Percentiles rank a stretch among this genome's conserved stretches.
Evolutionary conservation across 2,888 invertebrate genomes (phyloP).

Genomic region (Pantelozetes paolii): DNA sequence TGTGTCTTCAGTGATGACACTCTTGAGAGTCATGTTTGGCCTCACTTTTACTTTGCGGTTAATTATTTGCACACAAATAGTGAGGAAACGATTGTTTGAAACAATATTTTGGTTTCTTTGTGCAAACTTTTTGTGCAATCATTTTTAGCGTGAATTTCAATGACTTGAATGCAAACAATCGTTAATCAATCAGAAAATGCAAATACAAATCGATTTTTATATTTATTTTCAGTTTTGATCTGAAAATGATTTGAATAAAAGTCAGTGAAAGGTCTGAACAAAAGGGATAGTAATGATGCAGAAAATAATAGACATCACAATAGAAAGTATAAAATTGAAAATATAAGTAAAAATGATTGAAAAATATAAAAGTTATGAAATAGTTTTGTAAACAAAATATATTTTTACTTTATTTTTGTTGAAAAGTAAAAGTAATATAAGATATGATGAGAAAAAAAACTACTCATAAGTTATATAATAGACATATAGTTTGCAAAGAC

Average conservation of each 20-base stretch:
- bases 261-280: neutral
- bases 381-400: neutral
- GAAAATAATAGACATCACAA: constrained; percentile 34
- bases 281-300: constrained; percentile 23
- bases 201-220: neutral
- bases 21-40: too few relatives aligned
- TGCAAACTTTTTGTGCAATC: too few relatives aligned
- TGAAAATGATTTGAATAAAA: constrained; percentile 12
- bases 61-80: too few relatives aligned
- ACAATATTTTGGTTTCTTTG: too few relatives aligned
- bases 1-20: too few relatives aligned
- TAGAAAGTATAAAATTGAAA: constrained; percentile 5
- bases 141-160: too few relatives aligned
- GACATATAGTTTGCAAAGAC: neutral
- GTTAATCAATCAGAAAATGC: neutral
- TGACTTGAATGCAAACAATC: too few relatives aligned
- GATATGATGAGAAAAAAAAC: constrained; percentile 7
- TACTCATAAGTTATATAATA: constrained; percentile 9
- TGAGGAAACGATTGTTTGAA: too few relatives aligned
- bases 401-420: neutral
- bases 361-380: constrained; percentile 28
- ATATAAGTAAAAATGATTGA: constrained; percentile 26
- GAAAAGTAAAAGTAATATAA: neutral
- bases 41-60: too few relatives aligned
- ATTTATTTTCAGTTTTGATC: neutral